Evolutionary conservation across 2,797 vertebrate species (phyloP).

Genomic region (Chaetodon trifasciatus): DNA sequence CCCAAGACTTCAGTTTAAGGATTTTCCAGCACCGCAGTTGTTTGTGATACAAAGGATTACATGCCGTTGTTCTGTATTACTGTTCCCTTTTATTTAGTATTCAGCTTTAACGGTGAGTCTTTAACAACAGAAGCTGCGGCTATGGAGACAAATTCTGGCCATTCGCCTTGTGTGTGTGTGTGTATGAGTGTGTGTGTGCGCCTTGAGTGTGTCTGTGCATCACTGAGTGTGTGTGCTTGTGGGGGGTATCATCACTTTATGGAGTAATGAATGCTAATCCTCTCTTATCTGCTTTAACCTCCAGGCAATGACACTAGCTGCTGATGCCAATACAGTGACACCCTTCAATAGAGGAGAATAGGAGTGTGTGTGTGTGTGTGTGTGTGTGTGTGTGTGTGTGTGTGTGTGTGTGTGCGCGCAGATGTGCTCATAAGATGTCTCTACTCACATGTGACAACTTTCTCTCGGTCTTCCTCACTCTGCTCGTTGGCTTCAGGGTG

Average conservation of each 20-base stretch:
- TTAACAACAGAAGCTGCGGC: slow-evolving; percentile 13
- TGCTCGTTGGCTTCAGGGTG: slow-evolving; percentile 53
- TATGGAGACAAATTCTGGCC: slow-evolving; percentile 9
- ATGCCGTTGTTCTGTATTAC: slow-evolving; percentile 35
- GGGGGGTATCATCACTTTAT: slow-evolving; percentile 68
- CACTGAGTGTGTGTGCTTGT: slow-evolving; percentile 24
- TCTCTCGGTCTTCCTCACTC: slow-evolving; percentile 14
- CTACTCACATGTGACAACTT: slow-evolving; percentile 41
- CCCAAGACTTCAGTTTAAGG: slow-evolving; percentile 10
- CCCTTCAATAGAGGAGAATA: slow-evolving; percentile 48
- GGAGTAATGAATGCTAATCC: slow-evolving; percentile 84
- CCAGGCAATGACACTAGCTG: slow-evolving; percentile 73
- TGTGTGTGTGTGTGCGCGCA: not conserved
- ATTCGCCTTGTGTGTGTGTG: slow-evolving; percentile 3
- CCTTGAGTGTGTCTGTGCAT: slow-evolving; percentile 16
- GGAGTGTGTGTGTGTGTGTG: slow-evolving; percentile 14
- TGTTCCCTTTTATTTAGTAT: slow-evolving; percentile 25
- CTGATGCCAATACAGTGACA: slow-evolving; percentile 66
- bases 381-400: slow-evolving; percentile 7
- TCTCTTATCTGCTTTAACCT: slow-evolving; percentile 83
- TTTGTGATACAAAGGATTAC: slow-evolving; percentile 58
- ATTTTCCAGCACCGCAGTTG: slow-evolving; percentile 43
- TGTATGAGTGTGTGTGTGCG: slow-evolving; percentile 27
- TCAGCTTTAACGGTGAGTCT: slow-evolving; percentile 38
- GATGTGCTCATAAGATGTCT: slow-evolving; percentile 41